Percentiles rank a stretch among this genome's conserved stretches.
phyloP scores from a whole-genome alignment of 2,797 vertebrate species.

The Poecilia picta region DNA sequence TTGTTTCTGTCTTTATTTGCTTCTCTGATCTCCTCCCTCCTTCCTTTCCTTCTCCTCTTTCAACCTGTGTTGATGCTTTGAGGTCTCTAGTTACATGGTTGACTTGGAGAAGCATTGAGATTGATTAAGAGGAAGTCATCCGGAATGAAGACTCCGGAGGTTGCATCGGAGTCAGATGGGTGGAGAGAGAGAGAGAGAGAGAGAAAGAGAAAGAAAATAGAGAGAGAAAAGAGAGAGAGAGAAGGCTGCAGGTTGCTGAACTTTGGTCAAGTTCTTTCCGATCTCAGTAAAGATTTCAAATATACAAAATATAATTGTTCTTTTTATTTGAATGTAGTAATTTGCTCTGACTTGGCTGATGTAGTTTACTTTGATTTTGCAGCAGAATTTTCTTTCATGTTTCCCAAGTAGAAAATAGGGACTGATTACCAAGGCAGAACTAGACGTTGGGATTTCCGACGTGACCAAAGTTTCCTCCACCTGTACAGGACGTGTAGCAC shows the following conservation, averaged over 20 bases:
- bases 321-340: not conserved
- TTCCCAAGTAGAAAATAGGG: not conserved
- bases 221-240: not conserved
- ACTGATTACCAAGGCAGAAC: not conserved
- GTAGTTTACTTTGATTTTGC: constrained; percentile 1
- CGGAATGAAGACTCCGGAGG: constrained; percentile 35
- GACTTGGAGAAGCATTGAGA: constrained; percentile 22
- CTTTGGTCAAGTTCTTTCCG: constrained; percentile 39
- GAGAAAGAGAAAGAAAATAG: not conserved
- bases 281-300: constrained; percentile 7
- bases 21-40: constrained; percentile 2
- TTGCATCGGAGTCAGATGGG: constrained; percentile 29
- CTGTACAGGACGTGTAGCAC: not conserved
- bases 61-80: not conserved
- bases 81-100: constrained; percentile 23
- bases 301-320: not conserved
- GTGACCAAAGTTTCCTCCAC: not conserved
- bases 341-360: not conserved
- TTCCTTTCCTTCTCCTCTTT: constrained; percentile 5
- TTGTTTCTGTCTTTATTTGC: constrained; percentile 10
- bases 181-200: not conserved
- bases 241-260: constrained; percentile 8
- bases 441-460: not conserved
- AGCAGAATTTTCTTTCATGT: not conserved
- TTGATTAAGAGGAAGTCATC: constrained; percentile 34